Evolutionary conservation across 2,888 invertebrate species (phyloP).

Genomic region (Catocala nupta): DNA sequence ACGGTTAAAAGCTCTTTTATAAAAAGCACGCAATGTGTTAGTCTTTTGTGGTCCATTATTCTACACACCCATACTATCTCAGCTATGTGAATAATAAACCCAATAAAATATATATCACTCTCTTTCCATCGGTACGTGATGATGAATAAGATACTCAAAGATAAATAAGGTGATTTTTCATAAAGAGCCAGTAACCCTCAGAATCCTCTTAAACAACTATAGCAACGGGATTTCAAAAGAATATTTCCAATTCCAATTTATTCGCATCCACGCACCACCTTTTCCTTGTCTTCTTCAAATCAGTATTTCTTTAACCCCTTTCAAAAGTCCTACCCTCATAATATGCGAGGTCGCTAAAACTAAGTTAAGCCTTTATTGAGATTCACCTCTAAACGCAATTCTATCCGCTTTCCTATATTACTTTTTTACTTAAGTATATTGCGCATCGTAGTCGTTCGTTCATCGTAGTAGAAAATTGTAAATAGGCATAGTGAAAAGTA

Average conservation of each 20-base stretch:
- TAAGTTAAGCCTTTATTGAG: slow-evolving; percentile 71
- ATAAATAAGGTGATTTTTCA: slow-evolving; percentile 14
- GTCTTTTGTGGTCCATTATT: no score
- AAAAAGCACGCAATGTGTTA: no score
- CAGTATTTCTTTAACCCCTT: slow-evolving; percentile 80
- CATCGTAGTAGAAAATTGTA: slow-evolving; percentile 56
- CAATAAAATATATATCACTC: background rate
- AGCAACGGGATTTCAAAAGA: slow-evolving; percentile 48
- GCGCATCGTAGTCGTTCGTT: slow-evolving; percentile 62
- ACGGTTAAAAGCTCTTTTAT: no score
- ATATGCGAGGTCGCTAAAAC: slow-evolving; percentile 63
- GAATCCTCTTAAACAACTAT: slow-evolving; percentile 47
- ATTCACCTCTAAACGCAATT: slow-evolving; percentile 74
- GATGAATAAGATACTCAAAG: slow-evolving; percentile 10
- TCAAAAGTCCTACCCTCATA: slow-evolving; percentile 75
- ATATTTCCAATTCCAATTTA: slow-evolving; percentile 71
- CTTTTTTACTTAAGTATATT: slow-evolving; percentile 64
- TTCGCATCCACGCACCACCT: slow-evolving; percentile 77
- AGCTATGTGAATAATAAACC: no score
- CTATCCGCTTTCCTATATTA: slow-evolving; percentile 70
- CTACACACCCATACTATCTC: no score
- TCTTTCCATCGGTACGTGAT: background rate
- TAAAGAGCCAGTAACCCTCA: slow-evolving; percentile 29
- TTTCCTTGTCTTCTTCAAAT: slow-evolving; percentile 79
- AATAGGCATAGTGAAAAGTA: slow-evolving; percentile 31